phyloP scores from a whole-genome alignment of 1,140 invertebrate genomes.

The Penaeus japonicus region DNA sequence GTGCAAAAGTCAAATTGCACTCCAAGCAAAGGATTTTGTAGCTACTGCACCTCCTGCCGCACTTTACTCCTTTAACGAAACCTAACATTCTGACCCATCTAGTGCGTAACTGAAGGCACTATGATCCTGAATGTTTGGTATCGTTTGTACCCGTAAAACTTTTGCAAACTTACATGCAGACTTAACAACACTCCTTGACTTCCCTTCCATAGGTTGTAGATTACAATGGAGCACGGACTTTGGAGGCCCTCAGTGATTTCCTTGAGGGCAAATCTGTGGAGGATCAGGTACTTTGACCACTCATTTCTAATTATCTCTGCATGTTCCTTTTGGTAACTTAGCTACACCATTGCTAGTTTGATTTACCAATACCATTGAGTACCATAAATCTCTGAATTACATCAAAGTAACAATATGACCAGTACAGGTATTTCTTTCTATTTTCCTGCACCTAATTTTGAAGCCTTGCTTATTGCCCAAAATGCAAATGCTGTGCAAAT shows the following conservation, averaged over 20 bases:
- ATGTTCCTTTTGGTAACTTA: not conserved
- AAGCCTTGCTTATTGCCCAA: no score
- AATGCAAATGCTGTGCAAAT: no score
- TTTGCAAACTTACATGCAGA: not conserved
- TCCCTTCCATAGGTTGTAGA: constrained; percentile 76
- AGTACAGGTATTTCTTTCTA: no score
- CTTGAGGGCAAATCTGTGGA: constrained; percentile 70
- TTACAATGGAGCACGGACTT: constrained; percentile 93
- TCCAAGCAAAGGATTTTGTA: not conserved
- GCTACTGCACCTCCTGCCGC: not conserved
- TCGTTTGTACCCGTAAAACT: not conserved
- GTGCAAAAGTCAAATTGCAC: not conserved
- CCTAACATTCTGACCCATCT: constrained; percentile 11
- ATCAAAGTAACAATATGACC: no score
- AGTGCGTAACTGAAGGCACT: not conserved
- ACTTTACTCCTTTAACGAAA: not conserved
- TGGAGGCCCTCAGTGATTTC: constrained; percentile 93
- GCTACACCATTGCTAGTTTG: no score
- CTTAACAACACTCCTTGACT: constrained; percentile 3
- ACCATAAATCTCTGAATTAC: no score
- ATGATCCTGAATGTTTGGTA: no score
- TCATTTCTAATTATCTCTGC: not conserved
- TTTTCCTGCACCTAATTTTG: no score
- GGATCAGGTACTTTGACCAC: constrained; percentile 33
- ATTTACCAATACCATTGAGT: no score